Evolutionary conservation across 2,888 invertebrate genomes (phyloP), one percentile per base, ranked within the genome.

Genomic region (Spodoptera exigua): DNA sequence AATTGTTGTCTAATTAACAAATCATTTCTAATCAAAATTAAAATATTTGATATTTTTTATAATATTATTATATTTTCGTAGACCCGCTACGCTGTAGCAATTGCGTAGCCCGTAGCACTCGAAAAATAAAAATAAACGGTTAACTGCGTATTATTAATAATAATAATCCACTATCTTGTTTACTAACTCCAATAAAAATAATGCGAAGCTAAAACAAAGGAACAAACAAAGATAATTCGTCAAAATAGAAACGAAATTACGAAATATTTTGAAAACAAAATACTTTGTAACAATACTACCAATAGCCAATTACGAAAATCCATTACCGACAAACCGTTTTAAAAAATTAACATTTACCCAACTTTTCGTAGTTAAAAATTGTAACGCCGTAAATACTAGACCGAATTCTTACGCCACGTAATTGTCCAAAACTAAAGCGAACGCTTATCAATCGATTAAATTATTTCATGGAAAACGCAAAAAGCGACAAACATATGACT

Each of bases 401-500:
- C 66, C 40, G 57, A 55, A 70, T 87, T 27, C 27, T 27, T 85
- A 84, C 85, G 74, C 81, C 84, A 87, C 73, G 63, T 55, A 78
- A 78, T 81, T 83, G 80, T 69, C 76, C 72, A 68, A 83, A 83
- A 82, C 69, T 68, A 58, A 61, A 78, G 45, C 70, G 53, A 58
- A 70, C 76, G 74, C 74, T 46, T 89, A 88, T 89, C 89, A 81
- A 82, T 81, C 79, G 80, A 86, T 85, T 82, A 83, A 74, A 70
- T 63, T 62, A 77, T 71, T 83, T 78, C 77, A 69, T 59, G 65
- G 77, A 76, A 80, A 72, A 70, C 61, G 64, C 61, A 83, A 87
- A 84, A 84, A 76, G 74, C 80, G 70, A 81, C 85, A 87, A 91
- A 91, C 87, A 89, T 82, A 91, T 94, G 94, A 93, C 89, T 93